phyloP scores from a whole-genome alignment of 2,113 vertebrate species.

The Cryptotis parvus region DNA sequence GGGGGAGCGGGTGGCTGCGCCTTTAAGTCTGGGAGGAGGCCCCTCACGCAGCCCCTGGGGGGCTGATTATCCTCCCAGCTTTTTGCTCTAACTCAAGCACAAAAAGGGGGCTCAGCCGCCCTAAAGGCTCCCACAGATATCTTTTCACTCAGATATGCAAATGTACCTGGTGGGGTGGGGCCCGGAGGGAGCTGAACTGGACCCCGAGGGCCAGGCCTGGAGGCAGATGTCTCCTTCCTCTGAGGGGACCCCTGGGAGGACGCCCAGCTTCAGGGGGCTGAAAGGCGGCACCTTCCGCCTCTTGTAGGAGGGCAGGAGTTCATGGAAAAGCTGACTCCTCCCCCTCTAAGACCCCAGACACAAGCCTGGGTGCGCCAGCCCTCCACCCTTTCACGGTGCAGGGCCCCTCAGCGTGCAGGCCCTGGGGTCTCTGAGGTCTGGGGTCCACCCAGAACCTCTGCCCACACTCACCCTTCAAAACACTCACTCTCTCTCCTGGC shows the following conservation, averaged over 20 bases:
- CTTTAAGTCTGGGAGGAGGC: constrained; percentile 74
- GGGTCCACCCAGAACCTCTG: too few relatives aligned
- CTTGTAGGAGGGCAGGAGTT: not conserved
- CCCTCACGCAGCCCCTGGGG: not conserved
- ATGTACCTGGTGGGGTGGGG: constrained; percentile 51
- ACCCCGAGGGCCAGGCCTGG: not conserved
- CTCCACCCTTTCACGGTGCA: too few relatives aligned
- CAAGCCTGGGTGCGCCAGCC: too few relatives aligned
- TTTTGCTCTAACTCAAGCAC: constrained; percentile 68
- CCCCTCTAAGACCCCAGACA: too few relatives aligned
- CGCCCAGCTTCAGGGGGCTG: too few relatives aligned
- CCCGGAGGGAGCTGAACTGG: not conserved
- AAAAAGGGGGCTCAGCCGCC: constrained; percentile 63
- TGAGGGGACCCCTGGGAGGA: not conserved
- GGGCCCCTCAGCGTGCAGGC: too few relatives aligned
- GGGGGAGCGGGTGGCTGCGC: not conserved
- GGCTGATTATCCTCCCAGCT: constrained; percentile 68
- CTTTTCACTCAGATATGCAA: constrained; percentile 78
- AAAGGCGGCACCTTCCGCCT: too few relatives aligned
- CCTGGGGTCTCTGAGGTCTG: too few relatives aligned
- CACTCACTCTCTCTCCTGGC: too few relatives aligned
- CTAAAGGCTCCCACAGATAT: constrained; percentile 48
- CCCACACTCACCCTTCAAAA: too few relatives aligned
- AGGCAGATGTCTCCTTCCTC: not conserved
- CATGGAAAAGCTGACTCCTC: not conserved